Percentiles rank a stretch among this genome's conserved stretches.
phyloP scores from a whole-genome alignment of 1,140 invertebrate species.

The Eurosta solidaginis region DNA sequence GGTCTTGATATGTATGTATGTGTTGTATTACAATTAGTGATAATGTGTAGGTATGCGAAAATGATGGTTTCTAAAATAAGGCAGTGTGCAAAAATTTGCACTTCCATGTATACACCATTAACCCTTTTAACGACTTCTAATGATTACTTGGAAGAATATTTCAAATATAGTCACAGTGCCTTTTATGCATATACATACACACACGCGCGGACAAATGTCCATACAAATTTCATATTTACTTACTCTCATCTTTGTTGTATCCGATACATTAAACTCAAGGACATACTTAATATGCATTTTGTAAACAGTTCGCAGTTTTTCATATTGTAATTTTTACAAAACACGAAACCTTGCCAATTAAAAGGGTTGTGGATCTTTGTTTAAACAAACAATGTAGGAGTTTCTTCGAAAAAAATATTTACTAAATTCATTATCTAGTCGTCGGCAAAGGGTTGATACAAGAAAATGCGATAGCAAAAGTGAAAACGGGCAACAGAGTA shows the following conservation, averaged over 20 bases:
- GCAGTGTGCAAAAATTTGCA: neutral
- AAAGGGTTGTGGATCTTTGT: constrained; percentile 18
- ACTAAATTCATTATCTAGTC: too few species aligned
- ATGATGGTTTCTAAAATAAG: neutral
- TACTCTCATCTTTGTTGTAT: neutral
- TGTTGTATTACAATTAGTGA: too few species aligned
- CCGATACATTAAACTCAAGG: neutral
- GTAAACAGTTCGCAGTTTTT: neutral
- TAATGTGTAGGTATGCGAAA: too few species aligned
- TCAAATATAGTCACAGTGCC: too few species aligned
- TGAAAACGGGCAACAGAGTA: neutral
- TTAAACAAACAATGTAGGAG: neutral
- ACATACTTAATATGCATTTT: neutral
- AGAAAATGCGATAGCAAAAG: neutral
- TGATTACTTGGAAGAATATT: too few species aligned
- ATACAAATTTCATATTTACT: too few species aligned
- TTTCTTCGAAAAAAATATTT: neutral
- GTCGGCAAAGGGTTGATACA: neutral
- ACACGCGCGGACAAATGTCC: too few species aligned
- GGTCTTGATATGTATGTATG: too few species aligned
- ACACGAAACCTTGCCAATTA: neutral
- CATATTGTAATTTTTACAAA: neutral
- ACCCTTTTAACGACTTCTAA: neutral
- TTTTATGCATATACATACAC: too few species aligned
- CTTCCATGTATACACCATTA: neutral